Percentiles rank a stretch among this genome's conserved stretches.
phyloP scores from a whole-genome alignment of 1,140 invertebrate genomes.

The Trichonephila clavipes region DNA sequence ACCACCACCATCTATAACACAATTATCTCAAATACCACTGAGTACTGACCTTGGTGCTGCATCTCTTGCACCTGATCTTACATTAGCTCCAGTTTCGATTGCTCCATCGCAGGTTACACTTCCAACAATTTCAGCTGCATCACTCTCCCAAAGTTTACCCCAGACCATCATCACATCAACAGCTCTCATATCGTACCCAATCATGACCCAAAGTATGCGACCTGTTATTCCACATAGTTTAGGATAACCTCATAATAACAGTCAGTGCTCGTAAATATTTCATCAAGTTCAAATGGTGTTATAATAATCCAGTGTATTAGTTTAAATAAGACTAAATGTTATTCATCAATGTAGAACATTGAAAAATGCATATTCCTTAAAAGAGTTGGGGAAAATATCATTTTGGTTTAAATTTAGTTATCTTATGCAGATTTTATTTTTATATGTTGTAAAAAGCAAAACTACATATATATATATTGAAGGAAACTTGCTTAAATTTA shows the following conservation, averaged over 20 bases:
- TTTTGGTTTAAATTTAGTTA: too few relatives aligned
- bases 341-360: not conserved
- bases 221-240: constrained; percentile 79
- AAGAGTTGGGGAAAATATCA: not conserved
- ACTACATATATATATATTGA: too few relatives aligned
- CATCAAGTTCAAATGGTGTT: not conserved
- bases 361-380: not conserved
- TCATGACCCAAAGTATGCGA: constrained; percentile 85
- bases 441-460: too few relatives aligned
- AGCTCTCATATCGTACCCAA: constrained; percentile 87
- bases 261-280: not conserved
- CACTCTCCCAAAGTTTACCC: constrained; percentile 77
- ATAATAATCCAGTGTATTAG: not conserved
- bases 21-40: constrained; percentile 79
- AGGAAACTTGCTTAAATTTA: too few relatives aligned
- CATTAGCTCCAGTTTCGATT: constrained; percentile 80
- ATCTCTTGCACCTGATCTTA: constrained; percentile 80
- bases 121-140: constrained; percentile 80
- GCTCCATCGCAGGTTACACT: constrained; percentile 80
- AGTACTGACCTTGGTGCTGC: constrained; percentile 79
- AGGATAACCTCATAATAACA: constrained; percentile 35
- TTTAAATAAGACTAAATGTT: not conserved
- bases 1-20: constrained; percentile 65
- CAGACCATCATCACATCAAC: constrained; percentile 81
- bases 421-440: too few relatives aligned